Percentiles rank a stretch among this genome's conserved stretches.
Conservation (phyloP, 92 coral and sea anemone species). For the Epizoanthus stellaris region DNA sequence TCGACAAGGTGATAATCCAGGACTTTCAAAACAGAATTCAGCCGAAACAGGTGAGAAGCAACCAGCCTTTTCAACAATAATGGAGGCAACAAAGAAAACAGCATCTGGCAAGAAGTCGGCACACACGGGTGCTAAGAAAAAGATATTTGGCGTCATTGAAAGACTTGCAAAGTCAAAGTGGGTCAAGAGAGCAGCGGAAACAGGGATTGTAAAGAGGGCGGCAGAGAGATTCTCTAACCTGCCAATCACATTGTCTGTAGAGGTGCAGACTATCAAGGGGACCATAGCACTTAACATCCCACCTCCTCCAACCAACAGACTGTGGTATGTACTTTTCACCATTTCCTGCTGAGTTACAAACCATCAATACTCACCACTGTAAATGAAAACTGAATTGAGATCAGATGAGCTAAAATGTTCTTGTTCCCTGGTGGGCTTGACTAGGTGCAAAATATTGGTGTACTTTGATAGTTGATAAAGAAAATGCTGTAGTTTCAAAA, state of each 20-base stretch:
- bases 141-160: conserved; percentile 87
- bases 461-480: too few relatives aligned
- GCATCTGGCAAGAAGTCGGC: conserved; percentile 46
- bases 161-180: conserved; percentile 97
- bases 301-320: conserved; percentile 98
- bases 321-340: conserved; percentile 75
- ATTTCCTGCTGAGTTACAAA: too few relatives aligned
- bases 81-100: conserved; percentile 49
- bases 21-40: conserved; percentile 68
- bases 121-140: conserved; percentile 74
- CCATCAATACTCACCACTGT: too few relatives aligned
- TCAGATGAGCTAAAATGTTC: too few relatives aligned
- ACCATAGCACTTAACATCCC: conserved; percentile 94
- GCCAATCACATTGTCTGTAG: conserved; percentile 91
- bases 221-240: conserved; percentile 97
- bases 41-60: conserved; percentile 60
- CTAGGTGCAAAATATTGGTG: too few relatives aligned
- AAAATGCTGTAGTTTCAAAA: too few relatives aligned
- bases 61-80: conserved; percentile 16
- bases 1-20: conserved; percentile 39
- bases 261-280: conserved; percentile 87
- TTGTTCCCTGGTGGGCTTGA: too few relatives aligned
- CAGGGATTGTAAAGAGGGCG: conserved; percentile 93
- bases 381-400: too few relatives aligned
- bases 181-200: conserved; percentile 99